Percentiles rank a stretch among this genome's conserved stretches.
Conservation (phyloP, 1,140 invertebrate species). For the Ephestia elutella region DNA sequence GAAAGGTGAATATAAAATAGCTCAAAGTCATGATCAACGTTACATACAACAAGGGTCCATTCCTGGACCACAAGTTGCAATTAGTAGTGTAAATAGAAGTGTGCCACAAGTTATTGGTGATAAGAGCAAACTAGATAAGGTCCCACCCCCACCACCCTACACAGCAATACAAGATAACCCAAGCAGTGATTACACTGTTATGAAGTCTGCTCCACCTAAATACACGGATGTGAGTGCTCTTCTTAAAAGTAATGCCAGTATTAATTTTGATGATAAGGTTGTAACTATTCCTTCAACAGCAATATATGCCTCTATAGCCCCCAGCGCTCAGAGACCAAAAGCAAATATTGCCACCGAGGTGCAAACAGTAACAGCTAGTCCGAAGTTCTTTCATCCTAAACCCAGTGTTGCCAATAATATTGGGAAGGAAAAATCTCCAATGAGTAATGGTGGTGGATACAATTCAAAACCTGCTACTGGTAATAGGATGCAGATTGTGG, state of each 20-base stretch:
- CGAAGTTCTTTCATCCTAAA: constrained; percentile 69
- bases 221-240: constrained; percentile 63
- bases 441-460: constrained; percentile 52
- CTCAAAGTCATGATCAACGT: constrained; percentile 46
- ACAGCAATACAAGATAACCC: constrained; percentile 42
- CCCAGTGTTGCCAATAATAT: constrained; percentile 48
- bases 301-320: constrained; percentile 72
- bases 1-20: constrained; percentile 53
- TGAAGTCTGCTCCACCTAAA: constrained; percentile 66
- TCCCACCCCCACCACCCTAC: constrained; percentile 52
- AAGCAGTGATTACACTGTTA: constrained; percentile 60
- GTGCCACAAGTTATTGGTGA: constrained; percentile 46
- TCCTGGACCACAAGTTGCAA: constrained; percentile 65
- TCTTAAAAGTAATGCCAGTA: constrained; percentile 55
- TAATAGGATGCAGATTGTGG: constrained; percentile 68
- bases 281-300: constrained; percentile 68
- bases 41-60: constrained; percentile 59
- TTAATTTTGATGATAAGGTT: constrained; percentile 65
- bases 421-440: constrained; percentile 44
- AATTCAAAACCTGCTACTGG: constrained; percentile 35
- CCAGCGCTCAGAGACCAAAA: constrained; percentile 72
- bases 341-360: constrained; percentile 71
- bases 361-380: constrained; percentile 50
- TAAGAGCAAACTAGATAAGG: constrained; percentile 52
- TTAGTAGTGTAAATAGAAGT: constrained; percentile 42